Conservation (phyloP, 2,113 vertebrate genomes). For the Miniopterus natalensis region DNA sequence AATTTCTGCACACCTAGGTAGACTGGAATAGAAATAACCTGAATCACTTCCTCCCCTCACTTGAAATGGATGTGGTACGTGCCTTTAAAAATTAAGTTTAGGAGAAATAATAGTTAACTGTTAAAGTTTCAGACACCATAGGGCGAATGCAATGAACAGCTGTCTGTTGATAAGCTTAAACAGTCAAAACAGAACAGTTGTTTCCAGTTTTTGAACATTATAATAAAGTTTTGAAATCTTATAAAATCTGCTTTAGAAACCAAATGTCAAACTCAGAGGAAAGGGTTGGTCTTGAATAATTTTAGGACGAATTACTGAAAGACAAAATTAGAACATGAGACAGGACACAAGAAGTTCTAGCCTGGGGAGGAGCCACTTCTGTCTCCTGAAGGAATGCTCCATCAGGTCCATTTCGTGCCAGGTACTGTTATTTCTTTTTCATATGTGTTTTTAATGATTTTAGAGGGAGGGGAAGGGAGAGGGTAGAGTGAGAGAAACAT, state of each 20-base stretch:
- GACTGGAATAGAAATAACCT: background rate
- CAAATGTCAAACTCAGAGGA: background rate
- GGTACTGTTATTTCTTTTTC: background rate
- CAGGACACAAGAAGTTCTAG: background rate
- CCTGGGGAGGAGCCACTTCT: background rate
- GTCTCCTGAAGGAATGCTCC: background rate
- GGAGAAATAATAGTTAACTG: background rate
- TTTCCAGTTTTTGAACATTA: conserved; percentile 33
- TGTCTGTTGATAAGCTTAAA: background rate
- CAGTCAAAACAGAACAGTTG: conserved; percentile 19
- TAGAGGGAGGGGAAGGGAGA: too few relatives aligned
- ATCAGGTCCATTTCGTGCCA: background rate
- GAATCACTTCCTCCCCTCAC: background rate
- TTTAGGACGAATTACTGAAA: background rate
- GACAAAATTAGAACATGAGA: background rate
- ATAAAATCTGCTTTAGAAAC: conserved; percentile 28
- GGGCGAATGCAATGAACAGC: background rate
- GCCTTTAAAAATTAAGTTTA: conserved; percentile 47
- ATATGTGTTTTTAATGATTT: too few relatives aligned
- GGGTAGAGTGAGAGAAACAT: too few relatives aligned
- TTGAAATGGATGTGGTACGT: conserved; percentile 10
- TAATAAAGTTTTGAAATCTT: background rate
- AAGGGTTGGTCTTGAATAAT: background rate
- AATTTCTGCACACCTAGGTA: background rate
- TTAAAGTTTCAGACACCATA: background rate